These are phyloP conservation scores for Macrotrachela quadricornifera DNA, from an alignment of 1,140 invertebrate genomes.

Conservation along the genomic window DNA sequence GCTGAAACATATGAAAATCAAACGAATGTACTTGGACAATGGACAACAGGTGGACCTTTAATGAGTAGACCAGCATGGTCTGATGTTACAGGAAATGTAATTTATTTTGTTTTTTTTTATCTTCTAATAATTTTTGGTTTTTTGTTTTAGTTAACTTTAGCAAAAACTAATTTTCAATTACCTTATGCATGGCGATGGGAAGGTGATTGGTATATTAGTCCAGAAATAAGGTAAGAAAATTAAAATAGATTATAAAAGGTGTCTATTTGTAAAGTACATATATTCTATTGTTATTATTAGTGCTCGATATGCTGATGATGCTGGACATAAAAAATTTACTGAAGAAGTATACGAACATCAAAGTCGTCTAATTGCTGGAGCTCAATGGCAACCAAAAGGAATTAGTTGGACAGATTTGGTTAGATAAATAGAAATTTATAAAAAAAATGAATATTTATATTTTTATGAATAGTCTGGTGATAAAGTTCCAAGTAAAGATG, in stretches of 20 bases:
- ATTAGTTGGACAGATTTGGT: constrained; percentile 30
- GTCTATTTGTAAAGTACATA: too few species aligned
- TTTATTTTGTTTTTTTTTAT: too few species aligned
- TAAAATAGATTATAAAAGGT: too few species aligned
- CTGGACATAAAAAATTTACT: constrained; percentile 28
- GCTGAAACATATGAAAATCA: constrained; percentile 24
- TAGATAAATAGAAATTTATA: too few species aligned
- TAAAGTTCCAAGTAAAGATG: constrained; percentile 15
- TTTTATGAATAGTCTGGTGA: constrained; percentile 16
- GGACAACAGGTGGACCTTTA: background rate
- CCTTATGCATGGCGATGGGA: constrained; percentile 33
- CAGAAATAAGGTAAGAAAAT: constrained; percentile 32
- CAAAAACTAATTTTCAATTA: constrained; percentile 25
- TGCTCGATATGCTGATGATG: constrained; percentile 17
- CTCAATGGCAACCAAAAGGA: constrained; percentile 19
- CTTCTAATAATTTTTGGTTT: too few species aligned
- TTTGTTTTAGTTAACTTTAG: constrained; percentile 15
- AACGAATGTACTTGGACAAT: background rate
- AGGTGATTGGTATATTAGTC: constrained; percentile 34
- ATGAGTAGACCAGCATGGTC: constrained; percentile 27
- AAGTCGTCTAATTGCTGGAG: constrained; percentile 26
- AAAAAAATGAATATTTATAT: too few species aligned
- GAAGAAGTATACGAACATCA: constrained; percentile 34
- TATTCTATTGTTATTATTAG: too few species aligned
- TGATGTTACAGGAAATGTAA: constrained; percentile 31